A percentile compares a stretch with the other conserved stretches of the same genome.
Conservation (phyloP, 2,888 invertebrate genomes). For the Drosophila histrio region DNA sequence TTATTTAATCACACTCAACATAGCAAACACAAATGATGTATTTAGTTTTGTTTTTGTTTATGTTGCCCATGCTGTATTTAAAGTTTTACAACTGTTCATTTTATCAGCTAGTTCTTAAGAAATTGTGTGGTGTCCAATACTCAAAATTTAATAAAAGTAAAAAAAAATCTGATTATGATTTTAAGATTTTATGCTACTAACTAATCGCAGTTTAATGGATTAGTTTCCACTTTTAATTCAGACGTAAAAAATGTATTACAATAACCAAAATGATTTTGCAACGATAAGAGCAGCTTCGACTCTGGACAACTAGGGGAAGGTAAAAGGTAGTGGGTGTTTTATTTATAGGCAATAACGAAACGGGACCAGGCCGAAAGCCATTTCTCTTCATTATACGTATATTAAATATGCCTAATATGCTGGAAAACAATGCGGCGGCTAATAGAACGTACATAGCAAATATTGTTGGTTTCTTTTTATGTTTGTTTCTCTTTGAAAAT, state of each 20-base stretch:
- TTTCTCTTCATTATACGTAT: not conserved
- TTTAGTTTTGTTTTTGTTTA: constrained; percentile 26
- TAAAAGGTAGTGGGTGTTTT: constrained; percentile 15
- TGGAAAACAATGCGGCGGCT: constrained; percentile 49
- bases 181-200: constrained; percentile 21
- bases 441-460: constrained; percentile 46
- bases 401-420: constrained; percentile 28
- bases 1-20: constrained; percentile 77
- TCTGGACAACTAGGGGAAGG: constrained; percentile 16
- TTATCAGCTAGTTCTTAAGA: constrained; percentile 52
- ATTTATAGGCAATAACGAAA: constrained; percentile 33
- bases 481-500: constrained; percentile 52
- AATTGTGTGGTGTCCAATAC: constrained; percentile 31
- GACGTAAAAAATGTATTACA: constrained; percentile 48
- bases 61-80: constrained; percentile 42
- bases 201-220: constrained; percentile 30
- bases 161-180: constrained; percentile 23
- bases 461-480: constrained; percentile 19
- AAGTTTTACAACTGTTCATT: constrained; percentile 63
- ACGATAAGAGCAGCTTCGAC: constrained; percentile 34
- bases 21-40: constrained; percentile 64
- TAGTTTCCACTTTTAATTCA: constrained; percentile 37
- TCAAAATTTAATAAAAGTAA: constrained; percentile 3
- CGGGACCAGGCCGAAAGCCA: constrained; percentile 14
- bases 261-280: constrained; percentile 34